These are phyloP conservation scores for Paguma larvata DNA, from an alignment of 2,797 vertebrate species.

Conservation along the genomic window DNA sequence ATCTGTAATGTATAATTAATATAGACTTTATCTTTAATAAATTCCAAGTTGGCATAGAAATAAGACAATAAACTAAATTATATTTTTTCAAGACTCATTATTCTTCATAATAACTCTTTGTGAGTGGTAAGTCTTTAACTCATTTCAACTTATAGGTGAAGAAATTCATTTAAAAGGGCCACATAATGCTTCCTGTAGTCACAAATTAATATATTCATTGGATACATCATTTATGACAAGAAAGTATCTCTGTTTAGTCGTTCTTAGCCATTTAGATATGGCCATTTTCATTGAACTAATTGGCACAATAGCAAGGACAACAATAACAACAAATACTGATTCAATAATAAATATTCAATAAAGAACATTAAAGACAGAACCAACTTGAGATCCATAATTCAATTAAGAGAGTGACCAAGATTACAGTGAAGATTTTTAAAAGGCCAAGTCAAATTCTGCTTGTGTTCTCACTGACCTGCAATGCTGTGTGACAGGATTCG, in stretches of 20 bases:
- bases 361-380: neutral
- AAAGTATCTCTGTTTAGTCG: neutral
- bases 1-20: neutral
- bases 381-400: neutral
- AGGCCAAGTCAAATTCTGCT: conserved; percentile 71
- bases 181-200: neutral
- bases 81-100: neutral
- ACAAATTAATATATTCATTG: neutral
- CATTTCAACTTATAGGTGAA: neutral
- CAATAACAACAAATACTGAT: neutral
- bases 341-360: neutral
- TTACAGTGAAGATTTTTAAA: conserved; percentile 20
- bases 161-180: neutral
- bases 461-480: conserved; percentile 79
- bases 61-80: neutral
- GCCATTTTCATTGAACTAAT: neutral
- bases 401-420: conserved; percentile 58
- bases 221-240: neutral
- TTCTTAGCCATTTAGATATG: neutral
- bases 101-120: neutral
- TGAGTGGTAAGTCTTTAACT: neutral
- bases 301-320: neutral
- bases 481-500: conserved; percentile 73
- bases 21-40: neutral
- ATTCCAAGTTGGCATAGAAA: neutral